Conservation (phyloP, 2,888 invertebrate species). For the Andrena bucephala region DNA sequence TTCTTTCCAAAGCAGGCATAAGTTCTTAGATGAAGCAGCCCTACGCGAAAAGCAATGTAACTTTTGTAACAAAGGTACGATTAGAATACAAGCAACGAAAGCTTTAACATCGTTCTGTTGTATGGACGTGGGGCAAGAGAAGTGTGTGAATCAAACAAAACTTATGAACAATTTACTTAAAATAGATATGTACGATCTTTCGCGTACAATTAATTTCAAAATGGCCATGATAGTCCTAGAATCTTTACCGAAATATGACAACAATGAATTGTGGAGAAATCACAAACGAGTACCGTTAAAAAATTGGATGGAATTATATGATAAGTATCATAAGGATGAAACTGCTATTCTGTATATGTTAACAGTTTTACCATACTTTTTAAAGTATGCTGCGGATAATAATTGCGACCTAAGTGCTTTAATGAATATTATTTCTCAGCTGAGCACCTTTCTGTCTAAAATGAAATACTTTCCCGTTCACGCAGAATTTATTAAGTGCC, state of each 20-base stretch:
- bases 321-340: slow-evolving; percentile 77
- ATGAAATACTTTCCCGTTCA: slow-evolving; percentile 80
- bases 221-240: slow-evolving; percentile 81
- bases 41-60: slow-evolving; percentile 12
- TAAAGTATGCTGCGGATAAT: slow-evolving; percentile 56
- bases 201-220: slow-evolving; percentile 71
- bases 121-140: slow-evolving; percentile 61
- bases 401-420: slow-evolving; percentile 25
- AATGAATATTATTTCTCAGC: slow-evolving; percentile 30
- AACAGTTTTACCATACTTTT: slow-evolving; percentile 77
- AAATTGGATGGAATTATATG: slow-evolving; percentile 79
- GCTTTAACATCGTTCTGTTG: slow-evolving; percentile 76
- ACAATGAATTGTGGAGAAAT: slow-evolving; percentile 47
- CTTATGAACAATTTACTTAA: slow-evolving; percentile 75
- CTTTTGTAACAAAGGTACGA: slow-evolving; percentile 46
- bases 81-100: slow-evolving; percentile 73
- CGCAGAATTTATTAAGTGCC: slow-evolving; percentile 83
- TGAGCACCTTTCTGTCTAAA: slow-evolving; percentile 14
- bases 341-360: slow-evolving; percentile 80
- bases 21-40: slow-evolving; percentile 23
- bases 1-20: slow-evolving; percentile 35
- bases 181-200: slow-evolving; percentile 72
- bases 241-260: slow-evolving; percentile 71
- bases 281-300: slow-evolving; percentile 72
- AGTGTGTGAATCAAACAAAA: slow-evolving; percentile 66